Base-by-base conservation (phyloP, 2,797 vertebrate species). In the Neosalanx taihuensis region DNA sequence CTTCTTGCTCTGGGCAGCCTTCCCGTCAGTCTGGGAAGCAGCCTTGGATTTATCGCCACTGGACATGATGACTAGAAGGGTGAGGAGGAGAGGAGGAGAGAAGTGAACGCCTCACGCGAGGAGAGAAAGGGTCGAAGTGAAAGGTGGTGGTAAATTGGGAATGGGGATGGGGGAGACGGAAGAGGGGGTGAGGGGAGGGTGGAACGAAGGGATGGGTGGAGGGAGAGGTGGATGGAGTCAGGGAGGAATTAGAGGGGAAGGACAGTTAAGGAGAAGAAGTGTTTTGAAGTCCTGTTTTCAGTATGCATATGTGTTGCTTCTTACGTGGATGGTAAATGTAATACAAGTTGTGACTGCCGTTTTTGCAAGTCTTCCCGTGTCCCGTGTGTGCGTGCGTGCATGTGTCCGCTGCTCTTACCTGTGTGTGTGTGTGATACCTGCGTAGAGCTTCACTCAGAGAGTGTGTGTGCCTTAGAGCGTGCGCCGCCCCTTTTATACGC, bases 21-120 rank as follows among this genome's bases (percentile, higher is more conserved):
- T 94, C 51, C 93, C 93, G 20, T 94, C 93, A 15, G 91, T 93
- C 89, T 93, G 92, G 86, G 92, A 92, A 67, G 92, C 86, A 67
- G 88, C 82, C 87, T 93, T 93, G 81, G 91, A 83, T 86, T 94
- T 93, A 74, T 94, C 93, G 86, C 87, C 89, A 74, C 83, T 91
- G 85, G 92, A 91, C 93, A 94, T 94, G 90, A 87, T 91, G 88
- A 80, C 91, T 92, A 82, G 18, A 18, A 77, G 69, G 76, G 53
- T 33, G 33, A 70, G 56, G 46, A 57, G 72, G 56, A 26, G 30
- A 12, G 20, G 59, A 29, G 4, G 33, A n/a, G 64, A 46, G 9
- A 10, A 46, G 41, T 1, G 23, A 2, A 57, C 5, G 18, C 33
- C 26, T 29, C 49, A 29, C 5, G 20, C 33, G 2, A n/a, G 17